Conservation (phyloP, 2,888 invertebrate genomes). For the Ophioninae sp. region DNA sequence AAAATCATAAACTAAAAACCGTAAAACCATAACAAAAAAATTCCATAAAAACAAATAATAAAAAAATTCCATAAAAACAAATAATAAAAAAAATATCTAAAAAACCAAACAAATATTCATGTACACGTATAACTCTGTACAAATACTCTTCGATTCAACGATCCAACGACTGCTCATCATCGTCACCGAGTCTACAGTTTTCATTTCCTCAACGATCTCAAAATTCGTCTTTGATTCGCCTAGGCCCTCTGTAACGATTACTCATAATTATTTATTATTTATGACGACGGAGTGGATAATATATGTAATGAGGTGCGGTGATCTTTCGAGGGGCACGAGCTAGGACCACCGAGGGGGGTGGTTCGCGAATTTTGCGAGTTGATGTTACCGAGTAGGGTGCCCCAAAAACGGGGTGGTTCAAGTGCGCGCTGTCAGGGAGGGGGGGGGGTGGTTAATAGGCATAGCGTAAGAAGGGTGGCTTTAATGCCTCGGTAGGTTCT, state of each 20-base stretch:
- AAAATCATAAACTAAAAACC: too few relatives aligned
- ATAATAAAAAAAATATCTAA: too few relatives aligned
- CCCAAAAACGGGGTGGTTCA: background rate
- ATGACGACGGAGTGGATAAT: constrained; percentile 3
- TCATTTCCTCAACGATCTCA: background rate
- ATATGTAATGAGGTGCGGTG: constrained; percentile 27
- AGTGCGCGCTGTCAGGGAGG: constrained; percentile 12
- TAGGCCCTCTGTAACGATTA: constrained; percentile 10
- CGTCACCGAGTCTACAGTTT: background rate
- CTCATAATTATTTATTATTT: constrained; percentile 39
- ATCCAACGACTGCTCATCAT: background rate
- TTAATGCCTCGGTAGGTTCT: constrained; percentile 77
- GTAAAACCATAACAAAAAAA: too few relatives aligned
- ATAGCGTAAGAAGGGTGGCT: constrained; percentile 79
- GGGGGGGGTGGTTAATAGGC: constrained; percentile 77
- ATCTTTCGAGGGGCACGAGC: constrained; percentile 6
- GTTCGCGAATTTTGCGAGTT: constrained; percentile 41
- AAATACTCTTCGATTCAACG: too few relatives aligned
- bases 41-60: too few relatives aligned
- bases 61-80: too few relatives aligned
- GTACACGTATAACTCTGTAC: too few relatives aligned
- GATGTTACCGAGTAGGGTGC: constrained; percentile 18
- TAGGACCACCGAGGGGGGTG: too few relatives aligned
- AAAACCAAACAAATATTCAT: too few relatives aligned
- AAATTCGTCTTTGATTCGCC: background rate